Base-by-base conservation (phyloP, 2,888 invertebrate species). In the Ecliptopera silaceata region DNA sequence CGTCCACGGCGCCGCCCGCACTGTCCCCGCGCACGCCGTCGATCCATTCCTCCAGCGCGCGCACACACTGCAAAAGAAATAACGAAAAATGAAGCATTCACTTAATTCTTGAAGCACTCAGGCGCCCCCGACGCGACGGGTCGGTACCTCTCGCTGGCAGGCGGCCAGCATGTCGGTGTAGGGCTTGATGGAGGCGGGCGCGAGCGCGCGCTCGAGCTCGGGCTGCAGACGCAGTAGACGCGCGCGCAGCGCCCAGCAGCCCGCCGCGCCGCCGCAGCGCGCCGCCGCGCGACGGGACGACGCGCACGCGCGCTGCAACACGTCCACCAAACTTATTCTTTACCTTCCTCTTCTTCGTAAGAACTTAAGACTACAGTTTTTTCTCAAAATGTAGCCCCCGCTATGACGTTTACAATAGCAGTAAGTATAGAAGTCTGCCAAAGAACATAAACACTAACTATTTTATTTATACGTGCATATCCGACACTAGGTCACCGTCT, bases 1-100 rank as follows among this genome's bases (percentile, higher is more conserved):
- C 99, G 92, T 99, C 99, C 79, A 95, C 96, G 0, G 99, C 98
- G 75, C 99, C 94, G 56, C 95, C 94, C 64, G 95, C 95, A 44
- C 93, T 92, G 80, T 97, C 97, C 18, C 92, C 93, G 61, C 96
- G 93, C 26, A 98, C 94, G 58, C 96, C 97, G 75, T 98, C 98
- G 57, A 97, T 94, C 84, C 98, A 98, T 77, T 98, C 98, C 79
- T 98, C 98, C 68, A 98, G 84, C 6, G 97, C 96, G 81, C 96
- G 96, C 31, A 96, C 94, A 55, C 97, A 98, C 97, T 97, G 70
- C 6, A 11, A 52, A 29, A 38, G 10, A 50, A 12, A n/a, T n/a
- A n/a, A n/a, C n/a, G n/a, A n/a, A n/a, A n/a, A n/a, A n/a, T n/a
- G 20, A 20, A 20, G 20, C 20, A 20, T 3, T 20, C 3, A 3